Evolutionary conservation across 2,797 vertebrate species (phyloP), one percentile per base, ranked within the genome.

Genomic region (Helarctos malayanus): DNA sequence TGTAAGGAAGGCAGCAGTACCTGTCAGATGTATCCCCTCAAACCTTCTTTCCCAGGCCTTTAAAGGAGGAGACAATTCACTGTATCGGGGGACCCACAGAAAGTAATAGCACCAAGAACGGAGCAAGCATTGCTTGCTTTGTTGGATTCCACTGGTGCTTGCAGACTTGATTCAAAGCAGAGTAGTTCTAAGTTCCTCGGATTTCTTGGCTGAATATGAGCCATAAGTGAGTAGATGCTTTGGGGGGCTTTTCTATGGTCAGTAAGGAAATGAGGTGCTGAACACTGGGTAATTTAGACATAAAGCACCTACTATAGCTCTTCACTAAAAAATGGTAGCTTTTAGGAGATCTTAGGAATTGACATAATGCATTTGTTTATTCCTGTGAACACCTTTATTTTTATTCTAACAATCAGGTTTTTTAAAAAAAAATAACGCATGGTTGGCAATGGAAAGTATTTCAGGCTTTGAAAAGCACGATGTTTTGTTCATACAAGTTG

Each of bases 401-500:
- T 89, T 63, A 81, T 27, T 75, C 35, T 41, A 69, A 79, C 1
- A 45, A 83, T n/a, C 15, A 59, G 21, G 29, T 73, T 90, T 85
- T 57, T 7, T 3, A 41, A 52, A 63, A 87, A 38, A 47, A 63
- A 84, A 49, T 56, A 76, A 65, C 89, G 11, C 87, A 9, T 87
- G 11, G n/a, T 61, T 75, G 35, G 41, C 54, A 91, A 41, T 15
- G n/a, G 38, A 75, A 9, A 80, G 45, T 78, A 21, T 84, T 95
- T 86, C 56, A 61, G 59, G 8, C 7, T 79, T 83, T 79, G 35
- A 76, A 96, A 95, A 45, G 79, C 16, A n/a, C 73, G 1, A 12
- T 89, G 56, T 94, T 96, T 75, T 94, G 15, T 92, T 96, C 38
- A n/a, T 68, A 69, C n/a, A 78, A 90, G 71, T 86, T 54, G 19